These are phyloP conservation scores for Sturnus vulgaris DNA, from an alignment of 2,113 vertebrate species.

Conservation along the genomic window DNA sequence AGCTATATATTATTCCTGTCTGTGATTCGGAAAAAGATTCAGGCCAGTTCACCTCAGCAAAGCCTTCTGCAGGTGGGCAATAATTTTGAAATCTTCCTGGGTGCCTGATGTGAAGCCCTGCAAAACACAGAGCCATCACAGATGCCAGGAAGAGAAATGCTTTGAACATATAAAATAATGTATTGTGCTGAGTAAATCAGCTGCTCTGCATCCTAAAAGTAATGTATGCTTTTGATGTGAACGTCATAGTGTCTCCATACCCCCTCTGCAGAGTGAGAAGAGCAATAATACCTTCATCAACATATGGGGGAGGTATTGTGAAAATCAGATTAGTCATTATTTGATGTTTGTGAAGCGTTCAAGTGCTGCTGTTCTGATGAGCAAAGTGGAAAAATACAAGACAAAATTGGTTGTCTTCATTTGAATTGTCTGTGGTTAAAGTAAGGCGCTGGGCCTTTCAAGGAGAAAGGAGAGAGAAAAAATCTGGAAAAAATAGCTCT, in stretches of 20 bases:
- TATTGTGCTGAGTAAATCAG: neutral
- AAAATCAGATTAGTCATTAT: constrained; percentile 48
- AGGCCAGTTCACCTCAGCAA: neutral
- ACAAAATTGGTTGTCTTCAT: neutral
- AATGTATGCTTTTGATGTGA: neutral
- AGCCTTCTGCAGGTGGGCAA: neutral
- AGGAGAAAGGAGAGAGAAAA: neutral
- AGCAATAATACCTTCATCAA: constrained; percentile 14
- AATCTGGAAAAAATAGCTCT: neutral
- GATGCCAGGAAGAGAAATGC: neutral
- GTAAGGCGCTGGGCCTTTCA: neutral
- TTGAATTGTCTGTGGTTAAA: neutral
- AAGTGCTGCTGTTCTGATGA: neutral
- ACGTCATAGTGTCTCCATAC: neutral
- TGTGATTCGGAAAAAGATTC: neutral
- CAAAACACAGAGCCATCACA: neutral
- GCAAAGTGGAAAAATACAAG: constrained; percentile 3
- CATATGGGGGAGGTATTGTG: constrained; percentile 19
- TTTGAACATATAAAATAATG: neutral
- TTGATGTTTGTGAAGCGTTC: constrained; percentile 8
- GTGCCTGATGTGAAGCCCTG: neutral
- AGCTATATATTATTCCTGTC: neutral
- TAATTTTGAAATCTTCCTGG: neutral
- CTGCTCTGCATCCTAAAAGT: neutral
- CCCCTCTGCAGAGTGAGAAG: neutral